Base-by-base conservation (phyloP, 2,888 invertebrate genomes). In the Coleophora flavipennella region DNA sequence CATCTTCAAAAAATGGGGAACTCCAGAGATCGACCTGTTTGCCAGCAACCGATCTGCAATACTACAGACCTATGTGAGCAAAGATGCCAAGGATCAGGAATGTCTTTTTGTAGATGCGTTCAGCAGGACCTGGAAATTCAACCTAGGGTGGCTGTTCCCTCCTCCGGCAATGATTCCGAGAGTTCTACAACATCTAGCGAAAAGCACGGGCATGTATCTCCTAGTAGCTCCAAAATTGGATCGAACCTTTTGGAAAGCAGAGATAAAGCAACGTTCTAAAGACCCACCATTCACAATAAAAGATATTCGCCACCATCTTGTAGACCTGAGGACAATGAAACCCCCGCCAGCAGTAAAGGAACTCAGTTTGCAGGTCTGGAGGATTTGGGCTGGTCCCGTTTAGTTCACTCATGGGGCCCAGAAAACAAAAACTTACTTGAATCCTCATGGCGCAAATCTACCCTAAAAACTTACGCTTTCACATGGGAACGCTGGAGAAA, bases 361-460 rank as follows among this genome's bases (percentile, higher is more conserved):
- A 34, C 37, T 25, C 9, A 29, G 9, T 11, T n/a, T 29, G 11
- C n/a, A 29, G 11, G 29, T 29, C 10, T 29, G 29, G 29, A 29
- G 10, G 10, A n/a, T 10, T 8, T 4, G 29, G 10, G 29, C 31
- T 40, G 13, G n/a, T 29, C 12, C 11, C 6, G n/a, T 27, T 27
- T 27, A 29, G 29, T 6, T 29, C 4, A 11, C 11, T 8, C 6
- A n/a, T 44, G 42, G 45, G 6, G 28, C 13, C 12, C 1, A 11
- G 28, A 36, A 3, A 38, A 38, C 9, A 10, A 12, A 3, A 10
- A n/a, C 0, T 26, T 41, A 11, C n/a, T 46, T 2, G 12, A 32
- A 20, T 25, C 33, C 7, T 27, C 40, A 8, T 46, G 46, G 46
- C 13, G 44, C 14, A 31, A 38, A 32, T 42, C 44, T 4, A 41